These are phyloP conservation scores for Zapus hudsonius DNA, from an alignment of 2,113 vertebrate genomes.

Conservation along the genomic window DNA sequence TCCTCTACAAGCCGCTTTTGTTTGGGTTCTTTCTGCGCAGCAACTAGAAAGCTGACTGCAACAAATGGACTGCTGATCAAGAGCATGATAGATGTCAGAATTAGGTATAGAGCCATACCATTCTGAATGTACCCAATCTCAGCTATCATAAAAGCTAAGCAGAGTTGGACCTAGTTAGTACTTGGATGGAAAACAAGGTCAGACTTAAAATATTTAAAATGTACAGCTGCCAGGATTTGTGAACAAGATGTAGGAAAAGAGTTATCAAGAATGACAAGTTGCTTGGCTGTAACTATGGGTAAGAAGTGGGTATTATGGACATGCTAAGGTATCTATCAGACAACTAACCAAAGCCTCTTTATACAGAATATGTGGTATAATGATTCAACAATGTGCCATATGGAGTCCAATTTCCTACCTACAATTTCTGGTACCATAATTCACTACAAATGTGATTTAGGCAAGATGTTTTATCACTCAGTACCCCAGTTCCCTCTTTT, in stretches of 20 bases:
- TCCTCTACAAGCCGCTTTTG: too few relatives aligned
- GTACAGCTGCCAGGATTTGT: not conserved
- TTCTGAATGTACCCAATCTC: too few relatives aligned
- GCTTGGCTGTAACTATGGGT: not conserved
- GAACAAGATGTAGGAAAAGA: not conserved
- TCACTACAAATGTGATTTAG: not conserved
- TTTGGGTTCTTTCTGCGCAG: too few relatives aligned
- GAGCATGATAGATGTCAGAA: not conserved
- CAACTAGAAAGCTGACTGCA: too few relatives aligned
- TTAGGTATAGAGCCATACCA: not conserved
- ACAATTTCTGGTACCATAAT: not conserved
- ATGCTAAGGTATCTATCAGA: not conserved
- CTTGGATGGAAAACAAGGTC: not conserved
- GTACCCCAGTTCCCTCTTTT: not conserved
- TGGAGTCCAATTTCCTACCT: not conserved
- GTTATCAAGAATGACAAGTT: not conserved
- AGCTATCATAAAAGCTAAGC: too few relatives aligned
- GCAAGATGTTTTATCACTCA: not conserved
- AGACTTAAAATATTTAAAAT: slow-evolving; percentile 15
- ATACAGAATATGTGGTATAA: not conserved
- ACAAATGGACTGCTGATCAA: not conserved
- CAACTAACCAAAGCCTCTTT: not conserved
- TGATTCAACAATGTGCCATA: not conserved
- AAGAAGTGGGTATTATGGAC: not conserved
- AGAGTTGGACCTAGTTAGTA: too few relatives aligned